Evolutionary conservation across 2,797 vertebrate genomes (phyloP).

Genomic region (Brachyrhaphis roseni): DNA sequence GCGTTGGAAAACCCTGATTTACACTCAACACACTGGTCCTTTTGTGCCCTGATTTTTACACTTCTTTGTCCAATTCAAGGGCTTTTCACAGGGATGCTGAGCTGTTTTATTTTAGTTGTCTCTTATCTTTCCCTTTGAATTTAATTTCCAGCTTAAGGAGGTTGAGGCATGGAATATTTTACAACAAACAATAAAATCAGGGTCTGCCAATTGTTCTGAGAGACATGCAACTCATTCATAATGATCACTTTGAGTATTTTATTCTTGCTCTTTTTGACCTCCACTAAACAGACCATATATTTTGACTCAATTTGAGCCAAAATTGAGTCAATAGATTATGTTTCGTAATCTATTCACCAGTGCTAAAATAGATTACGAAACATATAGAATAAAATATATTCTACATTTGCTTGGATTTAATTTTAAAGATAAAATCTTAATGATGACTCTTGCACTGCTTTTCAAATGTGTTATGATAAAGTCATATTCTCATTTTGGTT

Average conservation of each 20-base stretch:
- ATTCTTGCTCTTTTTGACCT: background rate
- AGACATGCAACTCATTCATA: background rate
- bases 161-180: background rate
- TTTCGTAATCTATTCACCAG: no score
- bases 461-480: background rate
- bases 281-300: background rate
- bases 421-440: background rate
- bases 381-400: background rate
- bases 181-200: conserved; percentile 3
- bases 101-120: background rate
- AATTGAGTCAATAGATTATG: no score
- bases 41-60: conserved; percentile 16
- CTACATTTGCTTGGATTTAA: background rate
- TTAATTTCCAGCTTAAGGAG: conserved; percentile 3
- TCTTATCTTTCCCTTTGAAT: conserved; percentile 1
- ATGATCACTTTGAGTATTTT: background rate
- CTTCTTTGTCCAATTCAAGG: conserved; percentile 5
- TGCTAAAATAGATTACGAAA: background rate
- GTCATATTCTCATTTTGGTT: background rate
- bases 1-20: conserved; percentile 9
- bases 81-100: conserved; percentile 4
- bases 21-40: background rate
- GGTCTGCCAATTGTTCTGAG: background rate
- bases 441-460: background rate
- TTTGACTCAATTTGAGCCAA: background rate